Evolutionary conservation across 2,888 invertebrate genomes (phyloP).

Genomic region (Dryadula phaetusa): DNA sequence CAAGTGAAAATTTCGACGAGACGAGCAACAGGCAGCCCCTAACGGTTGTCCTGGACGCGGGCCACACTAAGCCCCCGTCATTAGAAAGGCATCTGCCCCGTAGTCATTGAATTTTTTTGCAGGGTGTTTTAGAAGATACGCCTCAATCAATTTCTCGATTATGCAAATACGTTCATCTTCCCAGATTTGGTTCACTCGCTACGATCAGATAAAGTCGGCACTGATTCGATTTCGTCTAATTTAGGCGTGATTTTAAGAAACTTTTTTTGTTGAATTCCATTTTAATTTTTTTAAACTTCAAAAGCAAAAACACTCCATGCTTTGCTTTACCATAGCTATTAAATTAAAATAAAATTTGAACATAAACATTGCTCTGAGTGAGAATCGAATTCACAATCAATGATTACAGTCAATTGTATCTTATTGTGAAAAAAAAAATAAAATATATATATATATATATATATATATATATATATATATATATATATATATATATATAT

Average conservation of each 20-base stretch:
- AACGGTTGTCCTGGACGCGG: slow-evolving; percentile 51
- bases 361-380: too few species aligned
- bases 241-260: slow-evolving; percentile 56
- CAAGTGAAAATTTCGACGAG: slow-evolving; percentile 21
- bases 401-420: too few species aligned
- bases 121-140: slow-evolving; percentile 68
- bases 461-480: too few species aligned
- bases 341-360: too few species aligned
- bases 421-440: too few species aligned
- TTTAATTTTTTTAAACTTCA: too few species aligned
- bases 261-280: too few species aligned
- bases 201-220: slow-evolving; percentile 63
- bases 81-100: slow-evolving; percentile 70
- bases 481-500: too few species aligned
- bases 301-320: too few species aligned
- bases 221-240: slow-evolving; percentile 62
- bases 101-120: slow-evolving; percentile 66
- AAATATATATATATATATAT: too few species aligned
- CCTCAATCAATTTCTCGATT: slow-evolving; percentile 81
- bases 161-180: slow-evolving; percentile 70
- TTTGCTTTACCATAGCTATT: too few species aligned
- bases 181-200: slow-evolving; percentile 58
- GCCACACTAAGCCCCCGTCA: slow-evolving; percentile 56
- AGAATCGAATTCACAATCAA: too few species aligned
- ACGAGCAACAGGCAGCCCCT: slow-evolving; percentile 50